phyloP scores from a whole-genome alignment of 2,888 invertebrate species.

The Ditula angustiorana region DNA sequence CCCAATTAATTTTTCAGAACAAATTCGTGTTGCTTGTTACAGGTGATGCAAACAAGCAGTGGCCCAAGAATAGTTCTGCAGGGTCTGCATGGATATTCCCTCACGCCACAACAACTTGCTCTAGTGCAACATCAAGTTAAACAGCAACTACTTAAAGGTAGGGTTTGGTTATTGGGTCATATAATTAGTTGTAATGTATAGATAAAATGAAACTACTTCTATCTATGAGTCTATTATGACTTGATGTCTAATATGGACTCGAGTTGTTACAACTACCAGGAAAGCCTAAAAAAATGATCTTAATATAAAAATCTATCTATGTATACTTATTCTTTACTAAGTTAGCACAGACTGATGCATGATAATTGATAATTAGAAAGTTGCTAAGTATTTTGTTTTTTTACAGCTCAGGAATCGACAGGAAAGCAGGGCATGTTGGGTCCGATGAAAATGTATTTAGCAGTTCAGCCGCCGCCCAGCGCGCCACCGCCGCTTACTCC shows the following conservation, averaged over 20 bases:
- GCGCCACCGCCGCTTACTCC: constrained; percentile 69
- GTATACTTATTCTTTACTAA: too few relatives aligned
- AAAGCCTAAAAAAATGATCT: too few relatives aligned
- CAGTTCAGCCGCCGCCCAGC: constrained; percentile 90
- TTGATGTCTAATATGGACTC: too few relatives aligned
- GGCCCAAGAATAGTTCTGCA: constrained; percentile 95
- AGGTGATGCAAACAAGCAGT: constrained; percentile 92
- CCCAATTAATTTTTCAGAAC: neutral
- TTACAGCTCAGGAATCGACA: constrained; percentile 92
- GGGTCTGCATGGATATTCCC: constrained; percentile 93
- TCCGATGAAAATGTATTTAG: constrained; percentile 94
- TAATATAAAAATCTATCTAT: too few relatives aligned
- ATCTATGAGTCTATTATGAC: too few relatives aligned
- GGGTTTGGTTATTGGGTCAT: neutral
- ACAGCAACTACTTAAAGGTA: constrained; percentile 94
- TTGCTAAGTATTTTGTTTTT: neutral
- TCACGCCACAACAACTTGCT: constrained; percentile 92
- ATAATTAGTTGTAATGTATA: neutral
- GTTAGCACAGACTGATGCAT: too few relatives aligned
- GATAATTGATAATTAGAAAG: neutral
- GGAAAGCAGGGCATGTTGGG: constrained; percentile 94
- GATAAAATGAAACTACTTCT: too few relatives aligned
- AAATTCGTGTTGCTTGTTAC: constrained; percentile 42
- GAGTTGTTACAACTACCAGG: too few relatives aligned
- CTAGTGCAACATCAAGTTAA: constrained; percentile 96